A percentile compares a stretch with the other conserved stretches of the same genome.
These are phyloP conservation scores for Forbesichthys papilliferus DNA, from an alignment of 2,113 vertebrate species.

Conservation along the genomic window DNA sequence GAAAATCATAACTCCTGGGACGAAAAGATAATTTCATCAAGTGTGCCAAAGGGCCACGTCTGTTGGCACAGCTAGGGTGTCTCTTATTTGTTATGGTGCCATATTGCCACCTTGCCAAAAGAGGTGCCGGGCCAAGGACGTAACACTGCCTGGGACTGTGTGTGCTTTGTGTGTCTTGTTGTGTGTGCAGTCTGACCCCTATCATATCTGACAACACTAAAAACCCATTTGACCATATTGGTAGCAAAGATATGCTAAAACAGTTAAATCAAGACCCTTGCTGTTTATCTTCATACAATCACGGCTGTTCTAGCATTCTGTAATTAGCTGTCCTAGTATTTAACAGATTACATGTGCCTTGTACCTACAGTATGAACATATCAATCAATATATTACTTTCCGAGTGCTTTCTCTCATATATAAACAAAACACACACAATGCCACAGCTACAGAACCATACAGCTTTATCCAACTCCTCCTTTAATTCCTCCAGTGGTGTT, in stretches of 20 bases:
- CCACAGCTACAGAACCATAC: conserved; percentile 35
- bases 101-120: conserved; percentile 71
- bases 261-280: no score
- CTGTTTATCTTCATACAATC: no score
- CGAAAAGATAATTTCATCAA: conserved; percentile 64
- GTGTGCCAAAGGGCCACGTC: conserved; percentile 70
- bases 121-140: conserved; percentile 77
- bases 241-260: conserved; percentile 33
- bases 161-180: background rate
- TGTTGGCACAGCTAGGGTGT: conserved; percentile 70
- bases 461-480: conserved; percentile 58
- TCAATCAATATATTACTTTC: background rate
- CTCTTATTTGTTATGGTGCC: conserved; percentile 73
- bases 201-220: conserved; percentile 46
- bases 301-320: no score
- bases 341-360: no score
- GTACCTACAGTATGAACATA: no score
- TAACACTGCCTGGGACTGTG: conserved; percentile 37
- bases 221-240: conserved; percentile 61
- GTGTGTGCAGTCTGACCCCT: background rate
- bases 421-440: background rate
- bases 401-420: background rate
- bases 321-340: no score
- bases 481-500: conserved; percentile 69
- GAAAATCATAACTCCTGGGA: conserved; percentile 69